Base-by-base conservation (phyloP, 2,888 invertebrate species). In the Galeruca laticollis region DNA sequence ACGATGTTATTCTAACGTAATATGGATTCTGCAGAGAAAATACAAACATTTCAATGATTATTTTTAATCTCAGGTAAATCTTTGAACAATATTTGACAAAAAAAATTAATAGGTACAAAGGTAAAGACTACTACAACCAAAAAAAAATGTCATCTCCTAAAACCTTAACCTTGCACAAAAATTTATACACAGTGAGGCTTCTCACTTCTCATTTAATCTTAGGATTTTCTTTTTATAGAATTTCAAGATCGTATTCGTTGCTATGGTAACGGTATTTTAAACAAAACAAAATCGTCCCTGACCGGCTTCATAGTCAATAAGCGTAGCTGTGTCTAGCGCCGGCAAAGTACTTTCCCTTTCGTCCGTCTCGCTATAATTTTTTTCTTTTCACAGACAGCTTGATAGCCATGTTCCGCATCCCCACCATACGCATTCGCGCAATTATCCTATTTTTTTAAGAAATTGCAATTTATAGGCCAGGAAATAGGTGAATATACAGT, bases 381-480 rank as follows among this genome's bases (percentile, higher is more conserved):
- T 79, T 80, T 81, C 80, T 73, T 59, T 21, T 40, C 49, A 18
- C 49, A 49, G 31, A 40, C 18, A 56, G 54, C 40, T 73, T 63
- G 77, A 78, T 80, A 76, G 78, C 82, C 82, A 82, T 83, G 79
- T 81, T 79, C 77, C 75, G 77, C 73, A 75, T 65, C 73, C 80
- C 80, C 78, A 76, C 76, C 79, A 79, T 73, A 75, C 63, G 60
- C 73, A 73, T 76, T 66, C 75, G 78, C 61, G 37, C 67, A 64
- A 47, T 80, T 81, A 81, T 80, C 82, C 83, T 82, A 83, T 82
- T 84, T 84, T 83, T 83, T 82, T 78, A 70, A 68, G 71, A 65
- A 51, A 56, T 47, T 69, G 60, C 54, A 59, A 57, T 15, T 47
- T 33, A 57, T 57, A 57, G 56, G 35, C 56, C 56, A 35, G 56